Percentiles rank a stretch among this genome's conserved stretches.
phyloP scores from a whole-genome alignment of 2,888 invertebrate genomes.

The Drosophila falleni region DNA sequence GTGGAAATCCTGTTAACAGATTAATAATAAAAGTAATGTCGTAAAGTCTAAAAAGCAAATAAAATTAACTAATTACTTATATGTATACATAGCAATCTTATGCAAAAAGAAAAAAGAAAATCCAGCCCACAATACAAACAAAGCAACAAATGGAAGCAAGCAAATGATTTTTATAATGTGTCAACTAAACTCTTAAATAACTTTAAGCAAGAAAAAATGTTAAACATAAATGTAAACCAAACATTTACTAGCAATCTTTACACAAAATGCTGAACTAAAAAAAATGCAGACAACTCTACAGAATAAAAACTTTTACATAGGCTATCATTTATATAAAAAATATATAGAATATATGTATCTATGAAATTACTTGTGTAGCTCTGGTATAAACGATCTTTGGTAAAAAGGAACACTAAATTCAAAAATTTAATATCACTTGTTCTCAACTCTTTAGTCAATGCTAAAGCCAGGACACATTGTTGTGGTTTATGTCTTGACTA shows the following conservation, averaged over 20 bases:
- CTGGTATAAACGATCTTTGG: background rate
- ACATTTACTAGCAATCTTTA: slow-evolving; percentile 67
- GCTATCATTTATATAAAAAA: slow-evolving; percentile 57
- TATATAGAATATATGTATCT: slow-evolving; percentile 58
- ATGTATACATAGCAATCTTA: slow-evolving; percentile 36
- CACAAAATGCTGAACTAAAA: slow-evolving; percentile 62
- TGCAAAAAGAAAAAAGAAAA: slow-evolving; percentile 27
- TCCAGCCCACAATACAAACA: slow-evolving; percentile 69
- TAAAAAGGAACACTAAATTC: background rate
- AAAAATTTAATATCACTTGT: background rate
- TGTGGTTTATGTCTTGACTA: slow-evolving; percentile 29
- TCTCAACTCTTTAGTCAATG: background rate
- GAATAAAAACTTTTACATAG: slow-evolving; percentile 59
- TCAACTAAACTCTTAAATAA: slow-evolving; percentile 44
- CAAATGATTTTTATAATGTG: slow-evolving; percentile 53
- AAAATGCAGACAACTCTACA: slow-evolving; percentile 43
- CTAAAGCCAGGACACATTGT: background rate
- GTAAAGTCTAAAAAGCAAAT: slow-evolving; percentile 40
- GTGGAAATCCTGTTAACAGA: slow-evolving; percentile 45
- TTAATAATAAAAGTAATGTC: slow-evolving; percentile 58
- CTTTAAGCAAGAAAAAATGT: background rate
- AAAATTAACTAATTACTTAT: slow-evolving; percentile 52
- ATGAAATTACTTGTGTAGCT: slow-evolving; percentile 26
- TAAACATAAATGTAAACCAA: slow-evolving; percentile 31
- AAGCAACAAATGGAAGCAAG: slow-evolving; percentile 58